phyloP scores from a whole-genome alignment of 2,888 invertebrate species.

The Syrista parreyssii region DNA sequence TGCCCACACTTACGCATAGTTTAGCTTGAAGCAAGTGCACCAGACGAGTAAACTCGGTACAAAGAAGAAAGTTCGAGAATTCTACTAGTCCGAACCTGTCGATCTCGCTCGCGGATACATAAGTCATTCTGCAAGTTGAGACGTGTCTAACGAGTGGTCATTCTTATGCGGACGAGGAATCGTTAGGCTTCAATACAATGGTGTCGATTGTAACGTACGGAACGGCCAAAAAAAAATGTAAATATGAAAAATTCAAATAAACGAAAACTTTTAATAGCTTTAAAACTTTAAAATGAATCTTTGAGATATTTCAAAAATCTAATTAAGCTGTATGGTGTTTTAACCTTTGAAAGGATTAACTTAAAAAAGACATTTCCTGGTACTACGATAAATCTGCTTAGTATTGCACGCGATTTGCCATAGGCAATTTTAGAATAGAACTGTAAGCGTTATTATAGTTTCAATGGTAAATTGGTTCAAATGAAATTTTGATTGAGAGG shows the following conservation, averaged over 20 bases:
- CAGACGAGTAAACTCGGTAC: not conserved
- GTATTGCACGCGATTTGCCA: not conserved
- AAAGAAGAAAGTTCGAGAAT: conserved; percentile 1
- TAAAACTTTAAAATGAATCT: not conserved
- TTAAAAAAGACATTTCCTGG: not conserved
- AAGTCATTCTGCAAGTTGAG: not conserved
- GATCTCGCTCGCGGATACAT: not conserved
- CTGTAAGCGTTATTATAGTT: too few relatives aligned
- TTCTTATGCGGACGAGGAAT: not conserved
- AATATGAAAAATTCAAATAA: not conserved
- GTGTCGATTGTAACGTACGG: not conserved
- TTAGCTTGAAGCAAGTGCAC: not conserved
- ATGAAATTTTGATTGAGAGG: not conserved
- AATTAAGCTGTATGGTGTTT: not conserved
- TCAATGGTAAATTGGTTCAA: not conserved
- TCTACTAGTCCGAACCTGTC: not conserved
- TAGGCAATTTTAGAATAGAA: not conserved
- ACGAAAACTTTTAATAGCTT: too few relatives aligned
- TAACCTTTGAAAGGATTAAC: too few relatives aligned
- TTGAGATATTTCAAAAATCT: not conserved
- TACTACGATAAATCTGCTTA: not conserved
- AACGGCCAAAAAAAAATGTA: not conserved
- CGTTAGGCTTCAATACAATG: not conserved
- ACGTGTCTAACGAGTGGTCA: not conserved
- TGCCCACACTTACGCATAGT: not conserved